Percentiles rank a stretch among this genome's conserved stretches.
Evolutionary conservation across 2,797 vertebrate species (phyloP).

Genomic region (Characodon lateralis): DNA sequence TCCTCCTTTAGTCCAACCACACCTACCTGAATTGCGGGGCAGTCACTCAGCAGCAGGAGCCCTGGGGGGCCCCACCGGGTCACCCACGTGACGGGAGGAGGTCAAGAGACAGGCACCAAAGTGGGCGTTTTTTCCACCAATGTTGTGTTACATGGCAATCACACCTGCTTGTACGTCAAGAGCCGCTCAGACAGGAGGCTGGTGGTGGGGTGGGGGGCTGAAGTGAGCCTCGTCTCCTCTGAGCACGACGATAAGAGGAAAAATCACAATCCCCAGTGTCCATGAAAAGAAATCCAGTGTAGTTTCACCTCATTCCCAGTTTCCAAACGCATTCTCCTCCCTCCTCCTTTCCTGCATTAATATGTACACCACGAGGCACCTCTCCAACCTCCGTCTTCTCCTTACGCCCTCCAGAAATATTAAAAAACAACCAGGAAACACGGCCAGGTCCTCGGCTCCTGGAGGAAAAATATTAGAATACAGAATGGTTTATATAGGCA

Average conservation of each 20-base stretch:
- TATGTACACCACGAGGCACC: conserved; percentile 80
- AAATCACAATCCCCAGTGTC: conserved; percentile 52
- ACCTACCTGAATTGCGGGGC: conserved; percentile 81
- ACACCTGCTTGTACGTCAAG: conserved; percentile 77
- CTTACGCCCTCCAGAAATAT: conserved; percentile 66
- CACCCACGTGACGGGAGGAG: conserved; percentile 79
- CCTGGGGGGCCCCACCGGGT: conserved; percentile 77
- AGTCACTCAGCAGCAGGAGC: conserved; percentile 73
- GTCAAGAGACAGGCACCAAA: conserved; percentile 77
- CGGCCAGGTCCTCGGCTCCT: conserved; percentile 63
- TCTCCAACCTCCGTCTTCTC: conserved; percentile 68
- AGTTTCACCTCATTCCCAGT: conserved; percentile 76
- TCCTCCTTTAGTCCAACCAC: conserved; percentile 67
- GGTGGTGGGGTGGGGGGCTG: conserved; percentile 27
- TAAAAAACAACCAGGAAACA: conserved; percentile 52
- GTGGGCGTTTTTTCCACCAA: conserved; percentile 71
- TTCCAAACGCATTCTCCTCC: conserved; percentile 59
- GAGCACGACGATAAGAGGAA: conserved; percentile 46
- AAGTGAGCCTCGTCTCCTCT: conserved; percentile 24
- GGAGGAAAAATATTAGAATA: conserved; percentile 77
- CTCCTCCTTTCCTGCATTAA: conserved; percentile 78
- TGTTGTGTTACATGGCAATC: conserved; percentile 81
- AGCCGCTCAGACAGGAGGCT: conserved; percentile 51
- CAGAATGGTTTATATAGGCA: conserved; percentile 85
- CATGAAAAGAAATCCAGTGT: conserved; percentile 68